Evolutionary conservation across 2,888 invertebrate species (phyloP).

Genomic region (Andrena haemorrhoa): DNA sequence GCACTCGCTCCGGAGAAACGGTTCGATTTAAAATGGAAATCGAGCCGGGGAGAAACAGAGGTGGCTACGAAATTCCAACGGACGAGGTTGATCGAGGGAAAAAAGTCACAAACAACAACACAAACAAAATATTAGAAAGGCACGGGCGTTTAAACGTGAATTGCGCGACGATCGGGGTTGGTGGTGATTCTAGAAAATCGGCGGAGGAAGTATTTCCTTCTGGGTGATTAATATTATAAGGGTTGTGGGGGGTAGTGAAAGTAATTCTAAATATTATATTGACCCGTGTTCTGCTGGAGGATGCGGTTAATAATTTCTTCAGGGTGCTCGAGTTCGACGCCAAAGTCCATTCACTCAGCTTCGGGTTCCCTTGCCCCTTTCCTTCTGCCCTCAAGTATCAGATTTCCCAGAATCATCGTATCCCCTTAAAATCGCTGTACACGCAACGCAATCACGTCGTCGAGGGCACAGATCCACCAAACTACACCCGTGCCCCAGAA

Average conservation of each 20-base stretch:
- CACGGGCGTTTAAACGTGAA: constrained; percentile 10
- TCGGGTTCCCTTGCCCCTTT: too few relatives aligned
- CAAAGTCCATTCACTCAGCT: too few relatives aligned
- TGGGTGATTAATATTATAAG: constrained; percentile 34
- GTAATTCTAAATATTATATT: too few relatives aligned
- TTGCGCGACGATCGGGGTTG: constrained; percentile 29
- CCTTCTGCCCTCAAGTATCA: too few relatives aligned
- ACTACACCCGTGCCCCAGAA: background rate
- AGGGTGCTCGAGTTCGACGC: too few relatives aligned
- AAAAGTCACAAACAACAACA: constrained; percentile 8
- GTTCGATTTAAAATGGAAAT: constrained; percentile 58
- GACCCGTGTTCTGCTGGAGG: too few relatives aligned
- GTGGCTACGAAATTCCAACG: constrained; percentile 7
- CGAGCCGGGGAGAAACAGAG: constrained; percentile 17
- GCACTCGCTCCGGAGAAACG: constrained; percentile 11
- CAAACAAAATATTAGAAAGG: background rate
- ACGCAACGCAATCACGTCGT: constrained; percentile 1
- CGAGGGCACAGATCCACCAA: constrained; percentile 13
- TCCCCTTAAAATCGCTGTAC: too few relatives aligned
- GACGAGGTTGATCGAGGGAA: background rate
- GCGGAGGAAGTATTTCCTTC: constrained; percentile 19
- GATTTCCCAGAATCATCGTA: too few relatives aligned
- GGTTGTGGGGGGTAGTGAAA: background rate
- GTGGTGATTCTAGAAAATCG: constrained; percentile 7
- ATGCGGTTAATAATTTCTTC: too few relatives aligned